phyloP scores from a whole-genome alignment of 2,113 vertebrate genomes.

The Cyprinodon brontotheroides region DNA sequence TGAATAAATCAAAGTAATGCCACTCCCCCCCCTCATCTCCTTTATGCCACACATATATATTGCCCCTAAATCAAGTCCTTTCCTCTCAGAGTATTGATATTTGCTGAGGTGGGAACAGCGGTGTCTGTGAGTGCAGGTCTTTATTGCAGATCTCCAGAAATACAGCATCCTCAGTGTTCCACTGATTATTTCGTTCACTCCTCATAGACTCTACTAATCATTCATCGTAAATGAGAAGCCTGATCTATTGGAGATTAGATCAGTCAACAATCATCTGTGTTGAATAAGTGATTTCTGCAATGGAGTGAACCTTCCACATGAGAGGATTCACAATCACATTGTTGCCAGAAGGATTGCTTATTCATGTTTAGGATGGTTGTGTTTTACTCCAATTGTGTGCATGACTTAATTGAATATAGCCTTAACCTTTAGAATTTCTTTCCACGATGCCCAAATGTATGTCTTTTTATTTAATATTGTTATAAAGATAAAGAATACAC shows the following conservation, averaged over 20 bases:
- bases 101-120: not conserved
- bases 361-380: conserved; percentile 53
- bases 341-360: conserved; percentile 59
- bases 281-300: conserved; percentile 58
- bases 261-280: conserved; percentile 66
- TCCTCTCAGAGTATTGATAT: conserved; percentile 16
- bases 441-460: not conserved
- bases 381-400: conserved; percentile 51
- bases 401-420: conserved; percentile 18
- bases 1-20: conserved; percentile 2
- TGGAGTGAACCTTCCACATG: conserved; percentile 50
- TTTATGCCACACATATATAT: not conserved
- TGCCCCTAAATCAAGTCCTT: conserved; percentile 4
- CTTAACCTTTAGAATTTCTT: conserved; percentile 5
- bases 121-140: conserved; percentile 17
- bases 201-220: conserved; percentile 61
- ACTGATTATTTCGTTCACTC: conserved; percentile 62
- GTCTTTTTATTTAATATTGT: not conserved
- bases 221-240: conserved; percentile 64
- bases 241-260: conserved; percentile 71
- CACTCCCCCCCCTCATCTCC: not conserved
- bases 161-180: conserved; percentile 41
- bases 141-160: conserved; percentile 37
- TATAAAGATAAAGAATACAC: not conserved
- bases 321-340: conserved; percentile 55